Evolutionary conservation across 1,140 invertebrate genomes (phyloP).

Genomic region (Sipha flava): DNA sequence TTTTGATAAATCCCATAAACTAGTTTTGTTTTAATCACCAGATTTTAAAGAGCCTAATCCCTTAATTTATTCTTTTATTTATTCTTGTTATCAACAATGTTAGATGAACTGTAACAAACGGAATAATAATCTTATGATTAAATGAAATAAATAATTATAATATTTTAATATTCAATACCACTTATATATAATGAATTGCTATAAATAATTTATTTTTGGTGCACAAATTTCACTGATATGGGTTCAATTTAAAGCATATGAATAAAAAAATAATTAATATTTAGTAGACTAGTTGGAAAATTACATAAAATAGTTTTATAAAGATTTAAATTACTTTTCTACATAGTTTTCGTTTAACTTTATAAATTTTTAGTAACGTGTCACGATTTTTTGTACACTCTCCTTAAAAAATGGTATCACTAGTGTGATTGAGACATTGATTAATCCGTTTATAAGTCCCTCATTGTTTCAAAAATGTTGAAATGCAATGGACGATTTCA

Average conservation of each 20-base stretch:
- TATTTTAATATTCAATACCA: too few species aligned
- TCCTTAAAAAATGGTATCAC: not conserved
- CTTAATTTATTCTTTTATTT: not conserved
- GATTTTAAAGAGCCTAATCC: not conserved
- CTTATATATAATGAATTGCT: too few species aligned
- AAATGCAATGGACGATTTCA: slow-evolving; percentile 39
- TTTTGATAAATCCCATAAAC: not conserved
- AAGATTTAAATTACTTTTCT: slow-evolving; percentile 21
- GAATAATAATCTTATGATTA: too few species aligned
- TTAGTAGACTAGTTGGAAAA: too few species aligned
- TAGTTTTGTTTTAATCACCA: not conserved
- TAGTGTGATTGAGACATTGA: not conserved
- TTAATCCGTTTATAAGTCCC: not conserved
- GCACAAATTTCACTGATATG: too few species aligned
- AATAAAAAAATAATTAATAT: too few species aligned
- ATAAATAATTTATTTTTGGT: too few species aligned
- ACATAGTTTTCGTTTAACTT: slow-evolving; percentile 10
- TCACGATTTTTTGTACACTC: slow-evolving; percentile 6
- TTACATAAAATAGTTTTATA: not conserved
- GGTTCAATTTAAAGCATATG: too few species aligned
- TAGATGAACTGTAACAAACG: too few species aligned
- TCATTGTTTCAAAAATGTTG: slow-evolving; percentile 22
- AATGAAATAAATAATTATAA: too few species aligned
- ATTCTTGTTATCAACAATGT: too few species aligned
- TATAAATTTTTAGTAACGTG: not conserved